These are phyloP conservation scores for Hippocampus zosterae DNA, from an alignment of 2,113 vertebrate genomes.

Conservation along the genomic window DNA sequence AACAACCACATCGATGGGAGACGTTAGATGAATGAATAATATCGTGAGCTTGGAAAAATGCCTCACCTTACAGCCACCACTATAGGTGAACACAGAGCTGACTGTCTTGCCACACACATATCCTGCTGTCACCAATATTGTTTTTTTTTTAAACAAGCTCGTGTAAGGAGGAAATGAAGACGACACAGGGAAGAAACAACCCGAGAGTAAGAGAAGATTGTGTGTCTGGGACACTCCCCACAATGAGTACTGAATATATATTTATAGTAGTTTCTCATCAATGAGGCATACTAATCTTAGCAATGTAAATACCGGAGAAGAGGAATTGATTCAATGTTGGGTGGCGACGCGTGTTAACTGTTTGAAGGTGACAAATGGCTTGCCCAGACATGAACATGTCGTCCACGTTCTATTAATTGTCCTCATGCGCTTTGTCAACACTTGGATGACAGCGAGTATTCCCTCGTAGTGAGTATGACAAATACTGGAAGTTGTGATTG, in stretches of 20 bases:
- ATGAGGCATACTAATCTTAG: not conserved
- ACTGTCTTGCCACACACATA: constrained; percentile 12
- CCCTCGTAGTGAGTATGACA: not conserved
- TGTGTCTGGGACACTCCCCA: constrained; percentile 48
- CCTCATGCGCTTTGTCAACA: not conserved
- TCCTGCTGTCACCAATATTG: constrained; percentile 47
- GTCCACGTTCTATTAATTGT: not conserved
- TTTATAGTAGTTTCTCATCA: not conserved
- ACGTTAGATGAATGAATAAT: not conserved
- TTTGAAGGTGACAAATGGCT: constrained; percentile 4
- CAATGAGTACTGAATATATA: not conserved
- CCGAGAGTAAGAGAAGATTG: constrained; percentile 1
- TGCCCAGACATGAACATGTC: not conserved
- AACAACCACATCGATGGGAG: not conserved
- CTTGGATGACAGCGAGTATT: constrained; percentile 3
- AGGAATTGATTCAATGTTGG: not conserved
- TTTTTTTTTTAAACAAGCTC: constrained; percentile 12
- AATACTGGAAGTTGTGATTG: not conserved
- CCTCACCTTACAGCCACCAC: constrained; percentile 6
- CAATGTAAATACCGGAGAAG: not conserved
- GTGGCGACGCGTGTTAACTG: not conserved
- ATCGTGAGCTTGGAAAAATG: not conserved
- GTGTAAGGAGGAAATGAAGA: constrained; percentile 62
- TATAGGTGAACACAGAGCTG: not conserved
- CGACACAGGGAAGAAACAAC: constrained; percentile 37